Base-by-base conservation (phyloP, 2,113 vertebrate genomes). In the Garra rufa region DNA sequence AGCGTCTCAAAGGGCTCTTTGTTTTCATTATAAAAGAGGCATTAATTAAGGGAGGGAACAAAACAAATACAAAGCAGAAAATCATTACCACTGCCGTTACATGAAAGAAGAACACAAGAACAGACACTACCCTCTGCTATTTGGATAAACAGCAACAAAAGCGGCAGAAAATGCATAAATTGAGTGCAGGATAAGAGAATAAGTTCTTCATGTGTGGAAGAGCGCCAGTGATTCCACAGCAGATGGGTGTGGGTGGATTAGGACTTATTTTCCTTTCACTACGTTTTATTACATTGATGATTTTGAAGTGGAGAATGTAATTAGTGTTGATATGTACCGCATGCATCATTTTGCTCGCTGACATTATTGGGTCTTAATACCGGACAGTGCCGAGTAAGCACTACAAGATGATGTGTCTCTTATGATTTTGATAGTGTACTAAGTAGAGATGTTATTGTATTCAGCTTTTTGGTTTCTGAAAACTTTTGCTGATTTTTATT, bases 1-100 rank as follows among this genome's bases (percentile, higher is more conserved):
- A 93, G 94, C 91, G 91, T 93, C 92, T 86, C 76, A 91, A 87
- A 90, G 82, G 92, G 88, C 91, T 48, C 90, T 95, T 96, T 96
- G 95, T 96, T 92, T 95, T 88, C 90, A 92, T 95, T 95, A 94
- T 92, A 93, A 96, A 94, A 96, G 95, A 96, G 95, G 95, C 95
- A 95, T 96, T 96, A 96, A 95, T 96, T 95, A 95, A 94, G 95
- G 94, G 95, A 50, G 43, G 61, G 78, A 43, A 67, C 78, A 94
- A 93, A 94, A 92, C 91, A 93, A 92, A 93, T 93, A 63, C 70
- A 83, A 93, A 94, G 93, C 93, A 94, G 95, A 94, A 93, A 92
- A 93, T 94, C 94, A 95, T 95, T 94, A 94, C 90, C 65, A 92
- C 43, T 91, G 89, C 91, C 89, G 91, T 76, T 93, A 94, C 93